Conservation (phyloP, 1,140 invertebrate genomes). For the Nebria ingens region DNA sequence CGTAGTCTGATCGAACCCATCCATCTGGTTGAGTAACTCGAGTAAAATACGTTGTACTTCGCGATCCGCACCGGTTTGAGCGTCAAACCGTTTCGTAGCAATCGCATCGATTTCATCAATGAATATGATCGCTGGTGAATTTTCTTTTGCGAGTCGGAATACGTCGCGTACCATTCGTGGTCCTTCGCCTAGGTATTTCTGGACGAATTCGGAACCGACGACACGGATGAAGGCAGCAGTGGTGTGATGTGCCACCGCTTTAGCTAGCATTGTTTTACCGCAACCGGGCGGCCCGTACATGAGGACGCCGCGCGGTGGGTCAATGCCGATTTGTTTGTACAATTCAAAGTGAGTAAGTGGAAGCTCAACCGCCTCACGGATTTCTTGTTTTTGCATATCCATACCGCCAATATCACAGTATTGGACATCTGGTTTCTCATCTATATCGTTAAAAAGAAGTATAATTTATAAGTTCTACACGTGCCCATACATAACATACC, state of each 20-base stretch:
- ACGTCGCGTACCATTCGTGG: slow-evolving; percentile 99
- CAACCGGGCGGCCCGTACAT: slow-evolving; percentile 98
- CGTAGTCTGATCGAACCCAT: slow-evolving; percentile 99
- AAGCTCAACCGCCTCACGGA: slow-evolving; percentile 95
- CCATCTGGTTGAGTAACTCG: slow-evolving; percentile 99
- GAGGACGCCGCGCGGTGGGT: slow-evolving; percentile 92
- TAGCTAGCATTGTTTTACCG: slow-evolving; percentile 98
- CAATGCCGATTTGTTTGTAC: slow-evolving; percentile 97
- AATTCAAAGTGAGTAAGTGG: slow-evolving; percentile 97
- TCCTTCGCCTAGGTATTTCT: slow-evolving; percentile 98
- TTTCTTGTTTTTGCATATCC: slow-evolving; percentile 99
- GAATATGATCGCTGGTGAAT: slow-evolving; percentile 98
- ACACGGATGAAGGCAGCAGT: slow-evolving; percentile 98
- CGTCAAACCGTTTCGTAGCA: slow-evolving; percentile 97
- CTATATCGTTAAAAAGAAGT: slow-evolving; percentile 36
- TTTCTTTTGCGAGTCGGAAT: slow-evolving; percentile 97
- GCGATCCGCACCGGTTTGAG: slow-evolving; percentile 96
- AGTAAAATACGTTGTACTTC: slow-evolving; percentile 98
- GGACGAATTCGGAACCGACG: slow-evolving; percentile 98
- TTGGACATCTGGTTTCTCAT: slow-evolving; percentile 96
- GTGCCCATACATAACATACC: no score
- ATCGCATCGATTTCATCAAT: slow-evolving; percentile 99
- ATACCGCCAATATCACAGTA: slow-evolving; percentile 98
- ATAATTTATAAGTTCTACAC: not conserved
- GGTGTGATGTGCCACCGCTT: slow-evolving; percentile 96